Evolutionary conservation across 2,888 invertebrate genomes (phyloP), one percentile per base, ranked within the genome.

Genomic region (Cepaea hortensis): DNA sequence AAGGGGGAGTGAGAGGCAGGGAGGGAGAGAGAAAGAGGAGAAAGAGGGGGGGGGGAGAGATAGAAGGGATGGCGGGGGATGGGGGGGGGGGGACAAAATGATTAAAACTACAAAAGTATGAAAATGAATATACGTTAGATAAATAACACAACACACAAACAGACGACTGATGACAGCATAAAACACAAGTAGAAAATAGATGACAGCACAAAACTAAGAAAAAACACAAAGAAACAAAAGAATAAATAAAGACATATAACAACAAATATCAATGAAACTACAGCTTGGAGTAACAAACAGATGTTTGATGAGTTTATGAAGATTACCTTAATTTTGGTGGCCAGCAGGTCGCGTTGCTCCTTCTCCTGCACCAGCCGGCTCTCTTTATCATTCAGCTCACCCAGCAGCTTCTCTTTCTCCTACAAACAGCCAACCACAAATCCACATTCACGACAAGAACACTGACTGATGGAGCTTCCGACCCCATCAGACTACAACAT

Each of bases 361-460:
- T 93, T 92, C 91, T 95, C 95, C 88, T 92, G 91, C 65, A 92
- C 91, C 46, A 96, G 91, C 55, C 93, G 93, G 96, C 96, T 94
- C 96, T 97, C 97, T 62, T 96, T 96, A 88, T 96, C 96, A 90
- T 96, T 95, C 90, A 96, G 94, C 88, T 95, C 95, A 11, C 93
- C 93, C 77, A 96, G 94, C 20, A 96, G 91, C 85, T 95, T 95
- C 87, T 95, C 95, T 89, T 96, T 96, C 85, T 95, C 95, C 93
- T 95, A 85, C 0, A 20, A 35, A n/a, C 9, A 85, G 9, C 50
- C 68, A 62, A 35, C 68, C 61, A n/a, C 23, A 62, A 11, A 55
- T 55, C 55, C 3, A 55, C 55, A 55, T 55, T 55, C 6, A 55
- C 11, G 55, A 9, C 55, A 9, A 55, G 35, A 35, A 35, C 35